phyloP scores from a whole-genome alignment of 2,888 invertebrate genomes.

The Caenorhabditis wallacei region DNA sequence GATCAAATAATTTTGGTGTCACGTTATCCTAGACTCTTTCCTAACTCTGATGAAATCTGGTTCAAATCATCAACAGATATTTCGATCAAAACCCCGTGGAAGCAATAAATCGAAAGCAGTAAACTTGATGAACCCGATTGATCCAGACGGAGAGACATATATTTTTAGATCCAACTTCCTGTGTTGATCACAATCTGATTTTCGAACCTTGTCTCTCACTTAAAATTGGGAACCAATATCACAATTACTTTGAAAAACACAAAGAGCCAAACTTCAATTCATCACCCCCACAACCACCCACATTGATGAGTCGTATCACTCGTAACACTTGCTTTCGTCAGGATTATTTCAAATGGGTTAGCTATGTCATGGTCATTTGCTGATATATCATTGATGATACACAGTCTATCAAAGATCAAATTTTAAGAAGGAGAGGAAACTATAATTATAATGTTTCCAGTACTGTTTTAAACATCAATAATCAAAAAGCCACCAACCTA shows the following conservation, averaged over 20 bases:
- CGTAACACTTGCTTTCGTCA: constrained; percentile 49
- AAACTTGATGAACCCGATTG: constrained; percentile 37
- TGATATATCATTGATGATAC: constrained; percentile 1
- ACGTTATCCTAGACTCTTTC: constrained; percentile 36
- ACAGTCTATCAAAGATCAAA: constrained; percentile 12
- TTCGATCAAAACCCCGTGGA: constrained; percentile 36
- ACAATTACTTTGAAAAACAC: constrained; percentile 49
- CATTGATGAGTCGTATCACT: constrained; percentile 56
- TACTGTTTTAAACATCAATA: background rate
- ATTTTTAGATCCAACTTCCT: constrained; percentile 45
- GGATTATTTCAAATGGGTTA: constrained; percentile 28
- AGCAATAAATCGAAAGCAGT: constrained; percentile 40
- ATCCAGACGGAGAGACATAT: constrained; percentile 15
- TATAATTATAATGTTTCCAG: background rate
- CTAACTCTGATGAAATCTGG: constrained; percentile 34
- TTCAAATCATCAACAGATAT: constrained; percentile 39
- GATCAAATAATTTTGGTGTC: constrained; percentile 48
- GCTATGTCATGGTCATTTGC: constrained; percentile 28
- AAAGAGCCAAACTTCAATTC: constrained; percentile 50
- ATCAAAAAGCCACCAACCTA: constrained; percentile 85
- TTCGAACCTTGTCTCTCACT: constrained; percentile 37
- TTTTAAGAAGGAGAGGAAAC: background rate
- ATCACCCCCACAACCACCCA: constrained; percentile 57
- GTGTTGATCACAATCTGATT: constrained; percentile 39
- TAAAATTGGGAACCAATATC: constrained; percentile 36